Evolutionary conservation across 2,797 vertebrate genomes (phyloP).

Genomic region (Phrynocephalus guinanensis): DNA sequence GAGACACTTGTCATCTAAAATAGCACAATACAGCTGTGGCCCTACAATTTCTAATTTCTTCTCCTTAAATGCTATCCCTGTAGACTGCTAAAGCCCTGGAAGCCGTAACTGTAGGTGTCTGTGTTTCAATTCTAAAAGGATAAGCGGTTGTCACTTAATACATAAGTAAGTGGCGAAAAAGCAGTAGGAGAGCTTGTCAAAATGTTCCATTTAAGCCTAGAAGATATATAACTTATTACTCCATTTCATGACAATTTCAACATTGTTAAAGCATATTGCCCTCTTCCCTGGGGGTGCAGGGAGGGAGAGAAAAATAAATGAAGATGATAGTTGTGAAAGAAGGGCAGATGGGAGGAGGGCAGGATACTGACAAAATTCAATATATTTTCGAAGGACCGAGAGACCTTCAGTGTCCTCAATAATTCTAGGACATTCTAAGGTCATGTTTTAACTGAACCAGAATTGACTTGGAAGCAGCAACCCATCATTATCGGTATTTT

Average conservation of each 20-base stretch:
- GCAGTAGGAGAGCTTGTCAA: conserved; percentile 28
- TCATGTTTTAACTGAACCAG: conserved; percentile 45
- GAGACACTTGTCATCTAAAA: neutral
- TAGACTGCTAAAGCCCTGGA: conserved; percentile 3
- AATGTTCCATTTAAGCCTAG: conserved; percentile 3
- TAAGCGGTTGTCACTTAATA: conserved; percentile 22
- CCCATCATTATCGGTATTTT: conserved; percentile 51
- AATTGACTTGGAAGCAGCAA: conserved; percentile 63
- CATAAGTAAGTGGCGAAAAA: neutral
- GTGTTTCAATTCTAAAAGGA: conserved; percentile 39
- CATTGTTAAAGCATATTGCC: conserved; percentile 40
- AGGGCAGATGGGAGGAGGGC: neutral
- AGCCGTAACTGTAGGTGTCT: conserved; percentile 6
- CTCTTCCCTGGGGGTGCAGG: neutral
- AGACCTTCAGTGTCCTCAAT: conserved; percentile 28
- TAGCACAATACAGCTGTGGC: conserved; percentile 9
- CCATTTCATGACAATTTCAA: conserved; percentile 27
- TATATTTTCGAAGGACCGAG: conserved; percentile 10
- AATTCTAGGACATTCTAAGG: conserved; percentile 55
- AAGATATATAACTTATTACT: conserved; percentile 26
- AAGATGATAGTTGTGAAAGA: neutral
- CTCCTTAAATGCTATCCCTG: neutral
- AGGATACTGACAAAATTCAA: neutral
- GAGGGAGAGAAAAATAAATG: neutral
- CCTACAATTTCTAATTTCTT: neutral